Evolutionary conservation across 2,888 invertebrate genomes (phyloP), one percentile per base, ranked within the genome.

Genomic region (Platynereis dumerilii): DNA sequence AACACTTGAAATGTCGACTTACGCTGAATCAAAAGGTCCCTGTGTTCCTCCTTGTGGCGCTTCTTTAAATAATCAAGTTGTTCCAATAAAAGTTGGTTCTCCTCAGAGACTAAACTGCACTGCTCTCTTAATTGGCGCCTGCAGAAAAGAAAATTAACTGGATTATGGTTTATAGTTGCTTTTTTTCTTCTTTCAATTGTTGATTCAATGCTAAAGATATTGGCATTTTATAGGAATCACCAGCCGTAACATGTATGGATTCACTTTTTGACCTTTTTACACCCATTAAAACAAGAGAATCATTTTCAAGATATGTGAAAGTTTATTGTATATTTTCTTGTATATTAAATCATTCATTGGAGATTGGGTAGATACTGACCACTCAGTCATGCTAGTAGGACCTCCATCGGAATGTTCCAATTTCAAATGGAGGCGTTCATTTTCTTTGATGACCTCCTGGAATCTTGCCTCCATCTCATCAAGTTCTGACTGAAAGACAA

Each of bases 51-150:
- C 53, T 75, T 78, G 27, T 75, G 69, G 68, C 82, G 82, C 61
- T 77, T 74, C 64, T 80, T 77, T 66, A 82, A 80, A 0, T 83
- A 73, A 57, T 78, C 75, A 28, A 82, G 74, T 70, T 83, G 82
- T 66, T 83, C 80, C 71, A 82, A 69, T 28, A 84, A 68, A 56
- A 83, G 74, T 74, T 83, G 82, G 67, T 84, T 84, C 72, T 84
- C 84, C 69, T 84, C 83, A 65, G 83, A 69, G n/a, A 84, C 81
- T 57, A 83, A 74, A 45, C 75, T 71, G 20, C 83, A 83, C 72
- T 84, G 83, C 58, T 82, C 80, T 65, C 80, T 78, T 52, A 83
- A 72, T 67, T 80, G 76, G 28, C 77, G 74, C 79, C 82, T 83
- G 68, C 2, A 61, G 58, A 34, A 34, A 34, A 34, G 12, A 34